Evolutionary conservation across 2,113 vertebrate species (phyloP).

Genomic region (human (Homo sapiens)): GRCh38 chr5:159072501-159073000

Average conservation of each 20-base stretch:
- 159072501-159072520: background rate
- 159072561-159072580: constrained; percentile 70
- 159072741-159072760: constrained; percentile 66
- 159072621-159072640: constrained; percentile 73
- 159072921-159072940: constrained; percentile 85
- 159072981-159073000: constrained; percentile 87
- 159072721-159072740: constrained; percentile 74
- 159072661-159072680: constrained; percentile 78
- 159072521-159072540: constrained; percentile 26
- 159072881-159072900: constrained; percentile 81
- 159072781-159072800: constrained; percentile 86
- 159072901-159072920: constrained; percentile 76
- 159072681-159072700: constrained; percentile 83
- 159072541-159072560: constrained; percentile 1
- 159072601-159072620: constrained; percentile 74
- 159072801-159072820: constrained; percentile 87
- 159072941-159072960: constrained; percentile 89
- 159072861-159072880: constrained; percentile 82
- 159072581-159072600: constrained; percentile 78
- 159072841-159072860: constrained; percentile 86
- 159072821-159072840: constrained; percentile 88
- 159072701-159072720: constrained; percentile 78
- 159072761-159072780: constrained; percentile 78
- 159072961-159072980: constrained; percentile 89
- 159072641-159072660: constrained; percentile 75